phyloP scores from a whole-genome alignment of 2,888 invertebrate genomes.

The Orthosia gothica region DNA sequence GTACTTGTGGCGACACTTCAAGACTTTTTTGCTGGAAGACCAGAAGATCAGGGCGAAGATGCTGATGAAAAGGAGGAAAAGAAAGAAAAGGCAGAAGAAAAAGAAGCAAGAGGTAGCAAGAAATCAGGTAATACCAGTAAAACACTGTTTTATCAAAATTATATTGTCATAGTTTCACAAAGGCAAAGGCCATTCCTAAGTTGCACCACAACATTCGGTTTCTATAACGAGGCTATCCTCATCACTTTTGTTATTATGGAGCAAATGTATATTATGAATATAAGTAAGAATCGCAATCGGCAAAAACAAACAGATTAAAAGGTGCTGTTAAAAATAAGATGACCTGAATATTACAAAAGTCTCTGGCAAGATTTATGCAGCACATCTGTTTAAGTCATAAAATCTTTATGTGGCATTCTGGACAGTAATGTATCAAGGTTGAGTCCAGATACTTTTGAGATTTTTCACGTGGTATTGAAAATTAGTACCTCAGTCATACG shows the following conservation, averaged over 20 bases:
- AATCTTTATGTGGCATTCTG: slow-evolving; percentile 47
- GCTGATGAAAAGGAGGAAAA: slow-evolving; percentile 71
- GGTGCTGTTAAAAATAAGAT: slow-evolving; percentile 37
- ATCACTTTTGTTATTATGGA: not conserved
- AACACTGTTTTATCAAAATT: not conserved
- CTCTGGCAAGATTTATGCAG: slow-evolving; percentile 34
- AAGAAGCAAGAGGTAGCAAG: slow-evolving; percentile 64
- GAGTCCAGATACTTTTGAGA: slow-evolving; percentile 24
- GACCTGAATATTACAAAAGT: slow-evolving; percentile 29
- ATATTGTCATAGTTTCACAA: not conserved
- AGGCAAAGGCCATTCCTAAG: not conserved
- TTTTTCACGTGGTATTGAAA: slow-evolving; percentile 1
- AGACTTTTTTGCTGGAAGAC: slow-evolving; percentile 81
- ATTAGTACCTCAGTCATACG: not conserved
- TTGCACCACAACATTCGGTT: too few relatives aligned
- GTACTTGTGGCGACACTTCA: slow-evolving; percentile 87
- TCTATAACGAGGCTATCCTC: too few relatives aligned
- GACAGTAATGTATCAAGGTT: slow-evolving; percentile 25
- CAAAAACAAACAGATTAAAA: slow-evolving; percentile 2
- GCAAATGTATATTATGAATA: not conserved
- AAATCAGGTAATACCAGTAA: slow-evolving; percentile 75
- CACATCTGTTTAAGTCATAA: slow-evolving; percentile 59
- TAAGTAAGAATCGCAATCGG: not conserved
- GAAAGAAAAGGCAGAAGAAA: slow-evolving; percentile 65
- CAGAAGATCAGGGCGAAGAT: slow-evolving; percentile 71